Evolutionary conservation across 2,888 invertebrate species (phyloP).

Genomic region (Adelphocoris suturalis): DNA sequence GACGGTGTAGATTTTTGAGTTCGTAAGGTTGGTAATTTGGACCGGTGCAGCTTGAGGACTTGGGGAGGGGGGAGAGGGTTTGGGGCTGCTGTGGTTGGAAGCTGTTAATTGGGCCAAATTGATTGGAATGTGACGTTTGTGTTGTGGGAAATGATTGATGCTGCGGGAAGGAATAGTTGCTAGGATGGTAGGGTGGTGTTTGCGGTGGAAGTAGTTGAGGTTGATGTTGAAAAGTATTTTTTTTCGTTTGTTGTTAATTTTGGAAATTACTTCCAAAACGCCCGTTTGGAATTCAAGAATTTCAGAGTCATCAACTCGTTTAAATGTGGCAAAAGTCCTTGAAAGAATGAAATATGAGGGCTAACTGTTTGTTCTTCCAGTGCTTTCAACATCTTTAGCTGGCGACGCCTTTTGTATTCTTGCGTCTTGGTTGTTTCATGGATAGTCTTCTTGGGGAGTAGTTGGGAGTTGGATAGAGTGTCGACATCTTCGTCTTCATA

Average conservation of each 20-base stretch:
- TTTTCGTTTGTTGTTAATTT: conserved; percentile 33
- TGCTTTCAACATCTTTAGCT: conserved; percentile 14
- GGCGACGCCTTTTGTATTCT: conserved; percentile 63
- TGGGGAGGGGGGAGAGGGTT: background rate
- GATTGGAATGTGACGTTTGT: conserved; percentile 1
- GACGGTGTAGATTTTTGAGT: too few species aligned
- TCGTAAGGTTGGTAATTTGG: too few species aligned
- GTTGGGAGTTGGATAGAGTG: conserved; percentile 38
- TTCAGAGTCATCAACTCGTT: conserved; percentile 49
- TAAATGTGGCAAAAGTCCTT: conserved; percentile 58
- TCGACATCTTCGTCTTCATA: background rate
- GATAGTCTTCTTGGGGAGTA: conserved; percentile 70
- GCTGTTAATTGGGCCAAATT: background rate
- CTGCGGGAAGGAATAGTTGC: conserved; percentile 37
- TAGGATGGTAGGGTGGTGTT: conserved; percentile 38
- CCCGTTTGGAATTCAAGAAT: conserved; percentile 62
- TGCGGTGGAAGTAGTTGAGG: conserved; percentile 38
- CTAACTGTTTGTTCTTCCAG: conserved; percentile 23
- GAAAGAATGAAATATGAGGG: conserved; percentile 51
- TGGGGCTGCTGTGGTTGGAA: conserved; percentile 35
- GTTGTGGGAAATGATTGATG: conserved; percentile 23
- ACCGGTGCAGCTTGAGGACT: background rate
- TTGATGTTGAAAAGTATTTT: conserved; percentile 53
- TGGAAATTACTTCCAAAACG: conserved; percentile 60
- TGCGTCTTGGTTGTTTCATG: conserved; percentile 59